phyloP scores from a whole-genome alignment of 2,888 invertebrate genomes.

The Lochmaea capreae region DNA sequence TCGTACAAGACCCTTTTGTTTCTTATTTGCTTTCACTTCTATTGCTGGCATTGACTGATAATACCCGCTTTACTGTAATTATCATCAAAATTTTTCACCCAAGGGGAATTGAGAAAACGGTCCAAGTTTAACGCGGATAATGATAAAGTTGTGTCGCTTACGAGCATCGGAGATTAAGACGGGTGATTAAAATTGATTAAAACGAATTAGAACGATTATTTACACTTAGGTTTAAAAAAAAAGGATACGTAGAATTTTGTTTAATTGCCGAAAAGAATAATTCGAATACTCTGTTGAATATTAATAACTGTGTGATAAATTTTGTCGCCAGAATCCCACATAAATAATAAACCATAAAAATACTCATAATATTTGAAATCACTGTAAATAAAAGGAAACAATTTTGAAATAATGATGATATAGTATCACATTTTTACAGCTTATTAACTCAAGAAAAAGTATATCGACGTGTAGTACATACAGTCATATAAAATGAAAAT shows the following conservation, averaged over 20 bases:
- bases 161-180: not conserved
- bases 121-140: slow-evolving; percentile 1
- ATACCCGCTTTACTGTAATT: slow-evolving; percentile 3
- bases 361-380: too few relatives aligned
- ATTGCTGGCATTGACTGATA: slow-evolving; percentile 11
- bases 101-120: slow-evolving; percentile 4
- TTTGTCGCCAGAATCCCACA: too few relatives aligned
- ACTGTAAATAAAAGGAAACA: too few relatives aligned
- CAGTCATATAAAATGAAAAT: too few relatives aligned
- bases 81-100: slow-evolving; percentile 3
- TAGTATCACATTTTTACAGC: too few relatives aligned
- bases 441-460: too few relatives aligned
- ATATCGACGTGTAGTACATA: too few relatives aligned
- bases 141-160: slow-evolving; percentile 3
- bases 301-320: too few relatives aligned
- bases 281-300: not conserved
- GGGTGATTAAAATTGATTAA: slow-evolving; percentile 5
- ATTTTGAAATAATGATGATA: too few relatives aligned
- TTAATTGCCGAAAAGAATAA: not conserved
- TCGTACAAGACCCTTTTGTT: slow-evolving; percentile 8
- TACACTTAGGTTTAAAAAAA: not conserved
- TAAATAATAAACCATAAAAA: too few relatives aligned
- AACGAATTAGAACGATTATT: slow-evolving; percentile 11
- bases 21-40: slow-evolving; percentile 4
- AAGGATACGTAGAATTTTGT: not conserved